phyloP scores from a whole-genome alignment of 2,113 vertebrate genomes.

The Verasper variegatus region DNA sequence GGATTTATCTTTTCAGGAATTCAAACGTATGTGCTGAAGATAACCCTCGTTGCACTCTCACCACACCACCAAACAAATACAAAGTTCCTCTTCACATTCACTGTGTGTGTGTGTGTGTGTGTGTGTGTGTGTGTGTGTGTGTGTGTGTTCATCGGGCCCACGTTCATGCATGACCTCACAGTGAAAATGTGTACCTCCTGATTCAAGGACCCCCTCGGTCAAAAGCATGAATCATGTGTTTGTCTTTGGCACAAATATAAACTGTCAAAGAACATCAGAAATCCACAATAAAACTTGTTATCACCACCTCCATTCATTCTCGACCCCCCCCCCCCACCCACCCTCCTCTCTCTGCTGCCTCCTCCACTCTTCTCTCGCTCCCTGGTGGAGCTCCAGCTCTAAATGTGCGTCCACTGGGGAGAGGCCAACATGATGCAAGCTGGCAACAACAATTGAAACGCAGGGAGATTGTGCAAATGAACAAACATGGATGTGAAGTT shows the following conservation, averaged over 20 bases:
- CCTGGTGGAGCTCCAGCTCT: conserved; percentile 50
- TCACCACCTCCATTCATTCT: conserved; percentile 36
- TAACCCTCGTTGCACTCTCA: conserved; percentile 20
- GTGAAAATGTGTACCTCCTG: conserved; percentile 74
- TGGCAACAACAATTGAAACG: conserved; percentile 10
- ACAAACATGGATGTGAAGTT: conserved; percentile 61
- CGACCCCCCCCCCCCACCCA: not conserved
- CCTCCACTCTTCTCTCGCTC: conserved; percentile 7
- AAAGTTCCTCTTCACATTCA: conserved; percentile 39
- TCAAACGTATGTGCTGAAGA: conserved; percentile 11
- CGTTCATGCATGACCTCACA: conserved; percentile 76
- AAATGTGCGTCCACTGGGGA: conserved; percentile 25
- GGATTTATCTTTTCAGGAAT: not conserved
- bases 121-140: conserved; percentile 39
- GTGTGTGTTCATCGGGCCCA: conserved; percentile 48
- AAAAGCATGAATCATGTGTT: conserved; percentile 69
- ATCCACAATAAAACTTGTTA: conserved; percentile 54
- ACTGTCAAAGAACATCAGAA: conserved; percentile 66
- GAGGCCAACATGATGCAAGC: conserved; percentile 42
- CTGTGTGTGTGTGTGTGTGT: conserved; percentile 39
- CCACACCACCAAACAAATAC: conserved; percentile 44
- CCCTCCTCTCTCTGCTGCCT: not conserved
- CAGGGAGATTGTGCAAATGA: conserved; percentile 54
- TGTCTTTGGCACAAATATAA: conserved; percentile 75
- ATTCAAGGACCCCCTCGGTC: conserved; percentile 60